A percentile compares a stretch with the other conserved stretches of the same genome.
phyloP scores from a whole-genome alignment of 2,113 vertebrate species.

The Tinamus guttatus region DNA sequence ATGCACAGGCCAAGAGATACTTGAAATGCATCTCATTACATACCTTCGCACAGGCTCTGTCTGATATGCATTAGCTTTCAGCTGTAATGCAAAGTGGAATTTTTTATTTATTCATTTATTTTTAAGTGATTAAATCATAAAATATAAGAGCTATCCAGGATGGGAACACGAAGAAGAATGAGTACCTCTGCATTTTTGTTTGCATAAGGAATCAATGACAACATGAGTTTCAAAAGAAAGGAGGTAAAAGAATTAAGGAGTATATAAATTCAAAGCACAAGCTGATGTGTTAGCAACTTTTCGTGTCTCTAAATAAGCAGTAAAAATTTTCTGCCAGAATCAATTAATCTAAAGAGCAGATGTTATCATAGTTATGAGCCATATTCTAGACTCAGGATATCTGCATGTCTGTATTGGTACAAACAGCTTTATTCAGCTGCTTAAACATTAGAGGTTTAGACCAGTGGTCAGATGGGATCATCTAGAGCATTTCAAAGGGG shows the following conservation, averaged over 20 bases:
- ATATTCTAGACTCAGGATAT: accelerated
- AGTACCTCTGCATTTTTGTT: neutral
- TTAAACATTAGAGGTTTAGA: neutral
- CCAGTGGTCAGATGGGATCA: neutral
- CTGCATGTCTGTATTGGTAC: neutral
- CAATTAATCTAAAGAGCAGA: neutral
- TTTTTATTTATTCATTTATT: too few species aligned
- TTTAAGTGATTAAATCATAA: neutral
- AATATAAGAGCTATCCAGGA: neutral
- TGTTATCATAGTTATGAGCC: too few species aligned
- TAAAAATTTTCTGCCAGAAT: neutral
- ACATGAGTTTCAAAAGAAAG: neutral
- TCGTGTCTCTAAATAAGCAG: neutral
- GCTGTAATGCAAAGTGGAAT: neutral
- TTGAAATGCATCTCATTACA: neutral
- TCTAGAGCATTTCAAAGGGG: neutral
- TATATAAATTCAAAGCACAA: neutral
- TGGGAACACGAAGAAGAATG: neutral
- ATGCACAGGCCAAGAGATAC: neutral
- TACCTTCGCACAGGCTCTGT: neutral
- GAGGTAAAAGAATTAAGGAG: neutral
- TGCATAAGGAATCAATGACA: neutral
- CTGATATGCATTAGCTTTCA: neutral
- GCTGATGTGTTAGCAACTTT: neutral
- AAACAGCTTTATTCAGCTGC: neutral